A percentile compares a stretch with the other conserved stretches of the same genome.
Conservation (phyloP, 1,140 invertebrate species). For the Danaus plexippus region DNA sequence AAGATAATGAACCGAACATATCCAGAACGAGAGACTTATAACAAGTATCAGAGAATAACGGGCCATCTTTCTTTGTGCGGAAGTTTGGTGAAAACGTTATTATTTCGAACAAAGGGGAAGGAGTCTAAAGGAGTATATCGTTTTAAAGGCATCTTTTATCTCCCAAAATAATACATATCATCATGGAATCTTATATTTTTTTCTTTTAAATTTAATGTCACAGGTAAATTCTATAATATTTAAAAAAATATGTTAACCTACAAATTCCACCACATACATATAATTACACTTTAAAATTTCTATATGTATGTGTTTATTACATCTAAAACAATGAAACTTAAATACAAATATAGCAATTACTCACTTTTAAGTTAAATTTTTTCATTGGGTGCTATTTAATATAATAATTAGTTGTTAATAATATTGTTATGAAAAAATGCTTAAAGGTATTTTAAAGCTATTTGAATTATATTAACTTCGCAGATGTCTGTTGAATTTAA, state of each 20-base stretch:
- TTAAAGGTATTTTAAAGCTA: conserved; percentile 5
- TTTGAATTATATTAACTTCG: no score
- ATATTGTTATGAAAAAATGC: conserved; percentile 1
- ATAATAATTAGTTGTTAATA: no score
- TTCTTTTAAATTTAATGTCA: not conserved
- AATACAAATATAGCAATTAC: no score
- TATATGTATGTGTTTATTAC: no score
- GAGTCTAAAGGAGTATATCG: conserved; percentile 11
- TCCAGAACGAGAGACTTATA: conserved; percentile 7
- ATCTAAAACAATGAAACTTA: no score
- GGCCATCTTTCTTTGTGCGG: not conserved
- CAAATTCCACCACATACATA: no score
- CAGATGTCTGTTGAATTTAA: no score
- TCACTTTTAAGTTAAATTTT: not conserved
- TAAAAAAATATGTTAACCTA: not conserved
- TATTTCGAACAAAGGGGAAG: conserved; percentile 13
- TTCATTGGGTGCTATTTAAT: conserved; percentile 1
- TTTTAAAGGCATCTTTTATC: conserved; percentile 7
- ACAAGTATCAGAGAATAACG: conserved; percentile 15
- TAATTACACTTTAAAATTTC: no score
- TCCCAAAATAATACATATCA: conserved; percentile 5
- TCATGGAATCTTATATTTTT: not conserved
- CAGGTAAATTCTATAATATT: not conserved
- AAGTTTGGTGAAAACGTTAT: conserved; percentile 15
- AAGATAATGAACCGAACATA: conserved; percentile 6